These are phyloP conservation scores for Tenthredo distinguenda DNA, from an alignment of 2,888 invertebrate species.

Conservation along the genomic window DNA sequence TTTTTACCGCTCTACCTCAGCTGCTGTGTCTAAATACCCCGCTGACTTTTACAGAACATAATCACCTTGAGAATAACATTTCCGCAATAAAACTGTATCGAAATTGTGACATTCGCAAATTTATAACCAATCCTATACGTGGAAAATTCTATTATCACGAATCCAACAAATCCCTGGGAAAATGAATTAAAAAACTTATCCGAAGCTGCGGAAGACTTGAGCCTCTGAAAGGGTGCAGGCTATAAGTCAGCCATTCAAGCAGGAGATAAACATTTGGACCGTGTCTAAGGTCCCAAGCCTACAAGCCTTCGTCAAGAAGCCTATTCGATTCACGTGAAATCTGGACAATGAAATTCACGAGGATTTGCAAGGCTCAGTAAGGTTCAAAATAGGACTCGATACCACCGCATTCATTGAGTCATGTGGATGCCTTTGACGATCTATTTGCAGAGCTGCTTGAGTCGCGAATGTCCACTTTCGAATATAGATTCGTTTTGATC, in stretches of 20 bases:
- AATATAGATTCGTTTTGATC: background rate
- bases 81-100: background rate
- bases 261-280: constrained; percentile 12
- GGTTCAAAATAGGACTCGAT: background rate
- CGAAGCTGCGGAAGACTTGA: background rate
- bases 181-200: background rate
- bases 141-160: background rate
- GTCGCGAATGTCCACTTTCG: background rate
- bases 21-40: background rate
- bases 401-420: background rate
- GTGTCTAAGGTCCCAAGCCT: background rate
- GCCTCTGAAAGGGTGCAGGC: background rate
- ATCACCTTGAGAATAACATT: background rate
- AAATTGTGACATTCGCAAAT: background rate
- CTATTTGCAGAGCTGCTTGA: background rate
- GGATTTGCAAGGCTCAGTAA: background rate
- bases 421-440: background rate
- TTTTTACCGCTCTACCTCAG: constrained; percentile 1
- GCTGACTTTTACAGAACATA: background rate
- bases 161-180: background rate
- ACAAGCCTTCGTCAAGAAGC: background rate
- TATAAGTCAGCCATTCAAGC: background rate
- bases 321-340: constrained; percentile 14
- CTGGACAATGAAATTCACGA: constrained; percentile 19
- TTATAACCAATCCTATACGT: background rate